These are phyloP conservation scores for Beris chalybata DNA, from an alignment of 2,888 invertebrate genomes.

Conservation along the genomic window DNA sequence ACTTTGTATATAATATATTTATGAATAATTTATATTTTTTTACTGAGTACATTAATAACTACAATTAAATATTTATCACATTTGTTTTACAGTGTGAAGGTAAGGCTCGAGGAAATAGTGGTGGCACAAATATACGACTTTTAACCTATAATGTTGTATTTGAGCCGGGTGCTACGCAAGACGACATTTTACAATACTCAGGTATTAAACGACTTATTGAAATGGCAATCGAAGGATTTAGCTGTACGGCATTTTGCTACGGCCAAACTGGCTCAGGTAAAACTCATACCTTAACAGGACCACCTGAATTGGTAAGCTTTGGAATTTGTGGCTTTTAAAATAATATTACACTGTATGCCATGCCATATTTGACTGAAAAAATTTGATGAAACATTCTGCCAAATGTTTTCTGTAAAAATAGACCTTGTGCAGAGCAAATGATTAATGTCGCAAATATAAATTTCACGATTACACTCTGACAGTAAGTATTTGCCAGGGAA, in stretches of 20 bases:
- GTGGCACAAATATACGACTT: constrained; percentile 75
- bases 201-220: constrained; percentile 88
- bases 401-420: not conserved
- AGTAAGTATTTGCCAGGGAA: no score
- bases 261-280: constrained; percentile 97
- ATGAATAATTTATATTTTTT: no score
- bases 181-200: constrained; percentile 84
- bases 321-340: not conserved
- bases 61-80: no score
- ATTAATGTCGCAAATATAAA: no score
- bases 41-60: no score
- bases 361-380: no score
- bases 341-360: not conserved
- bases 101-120: constrained; percentile 57
- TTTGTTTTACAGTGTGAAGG: constrained; percentile 56
- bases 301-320: constrained; percentile 76
- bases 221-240: constrained; percentile 93
- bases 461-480: no score
- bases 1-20: no score
- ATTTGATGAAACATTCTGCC: not conserved
- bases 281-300: constrained; percentile 93
- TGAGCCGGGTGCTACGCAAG: constrained; percentile 83
- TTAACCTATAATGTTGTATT: constrained; percentile 95
- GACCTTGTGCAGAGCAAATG: not conserved
- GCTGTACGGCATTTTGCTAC: constrained; percentile 93